Conservation (phyloP, 2,797 vertebrate species). For the Aselliscus stoliczkanus region DNA sequence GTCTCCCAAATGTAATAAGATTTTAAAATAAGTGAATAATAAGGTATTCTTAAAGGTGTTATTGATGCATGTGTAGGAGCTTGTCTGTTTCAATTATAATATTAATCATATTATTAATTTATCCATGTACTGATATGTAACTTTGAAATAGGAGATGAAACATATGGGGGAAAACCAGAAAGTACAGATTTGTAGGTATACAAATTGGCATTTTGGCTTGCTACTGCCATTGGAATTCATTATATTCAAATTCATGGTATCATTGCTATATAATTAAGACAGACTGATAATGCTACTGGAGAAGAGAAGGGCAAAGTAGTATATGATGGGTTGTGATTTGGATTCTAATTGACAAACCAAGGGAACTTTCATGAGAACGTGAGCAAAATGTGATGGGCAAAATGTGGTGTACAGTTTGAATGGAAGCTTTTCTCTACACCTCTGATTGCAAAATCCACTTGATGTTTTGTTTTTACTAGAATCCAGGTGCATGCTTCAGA, state of each 20-base stretch:
- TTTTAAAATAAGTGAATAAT: background rate
- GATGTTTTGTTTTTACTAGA: background rate
- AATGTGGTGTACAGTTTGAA: background rate
- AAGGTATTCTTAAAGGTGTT: background rate
- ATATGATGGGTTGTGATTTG: background rate
- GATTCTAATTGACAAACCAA: background rate
- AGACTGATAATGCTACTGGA: accelerated
- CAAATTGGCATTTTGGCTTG: background rate
- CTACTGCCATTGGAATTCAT: background rate
- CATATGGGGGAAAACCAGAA: background rate
- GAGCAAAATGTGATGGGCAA: background rate
- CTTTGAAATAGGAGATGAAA: background rate
- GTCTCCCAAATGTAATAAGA: background rate
- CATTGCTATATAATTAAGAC: background rate
- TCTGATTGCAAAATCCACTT: background rate
- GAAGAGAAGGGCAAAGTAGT: background rate
- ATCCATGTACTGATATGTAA: background rate
- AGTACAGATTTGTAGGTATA: background rate
- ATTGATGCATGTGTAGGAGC: background rate
- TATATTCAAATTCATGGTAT: too few species aligned
- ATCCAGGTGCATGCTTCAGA: background rate
- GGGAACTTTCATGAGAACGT: too few species aligned
- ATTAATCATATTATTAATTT: background rate
- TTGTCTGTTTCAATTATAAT: background rate
- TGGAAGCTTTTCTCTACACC: too few species aligned